These are phyloP conservation scores for Drosophila kikkawai DNA, from an alignment of 1,140 invertebrate genomes.

Conservation along the genomic window DNA sequence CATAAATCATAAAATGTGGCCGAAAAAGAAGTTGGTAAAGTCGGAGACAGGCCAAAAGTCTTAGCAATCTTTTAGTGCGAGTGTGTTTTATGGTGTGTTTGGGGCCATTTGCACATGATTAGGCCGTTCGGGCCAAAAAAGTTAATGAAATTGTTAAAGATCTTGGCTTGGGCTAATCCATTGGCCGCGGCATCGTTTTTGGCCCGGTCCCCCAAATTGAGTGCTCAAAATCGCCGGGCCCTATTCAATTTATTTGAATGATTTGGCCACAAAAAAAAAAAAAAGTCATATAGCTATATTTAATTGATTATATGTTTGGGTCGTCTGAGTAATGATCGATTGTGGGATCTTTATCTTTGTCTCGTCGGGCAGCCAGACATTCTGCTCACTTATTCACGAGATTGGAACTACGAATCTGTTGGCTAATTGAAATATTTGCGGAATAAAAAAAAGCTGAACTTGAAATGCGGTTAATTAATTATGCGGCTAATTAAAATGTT, in stretches of 20 bases:
- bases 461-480: conserved; percentile 22
- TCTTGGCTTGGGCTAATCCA: conserved; percentile 37
- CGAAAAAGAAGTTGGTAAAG: conserved; percentile 53
- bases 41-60: conserved; percentile 22
- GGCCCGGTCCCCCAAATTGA: conserved; percentile 23
- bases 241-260: conserved; percentile 49
- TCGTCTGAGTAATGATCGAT: conserved; percentile 48
- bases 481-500: conserved; percentile 15
- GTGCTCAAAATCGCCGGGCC: conserved; percentile 30
- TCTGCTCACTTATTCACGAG: conserved; percentile 34
- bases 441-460: conserved; percentile 17
- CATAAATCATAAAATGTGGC: conserved; percentile 57
- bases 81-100: conserved; percentile 53
- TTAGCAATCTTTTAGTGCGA: conserved; percentile 38
- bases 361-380: conserved; percentile 27
- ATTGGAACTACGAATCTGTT: conserved; percentile 8
- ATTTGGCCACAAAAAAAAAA: conserved; percentile 36
- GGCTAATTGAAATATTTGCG: conserved; percentile 26
- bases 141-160: conserved; percentile 57
- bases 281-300: conserved; percentile 45
- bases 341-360: conserved; percentile 45
- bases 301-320: conserved; percentile 30
- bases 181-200: conserved; percentile 32
- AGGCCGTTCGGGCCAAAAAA: conserved; percentile 37
- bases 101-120: conserved; percentile 54